These are phyloP conservation scores for Tyrannus savana DNA, from an alignment of 2,113 vertebrate species.

Conservation along the genomic window DNA sequence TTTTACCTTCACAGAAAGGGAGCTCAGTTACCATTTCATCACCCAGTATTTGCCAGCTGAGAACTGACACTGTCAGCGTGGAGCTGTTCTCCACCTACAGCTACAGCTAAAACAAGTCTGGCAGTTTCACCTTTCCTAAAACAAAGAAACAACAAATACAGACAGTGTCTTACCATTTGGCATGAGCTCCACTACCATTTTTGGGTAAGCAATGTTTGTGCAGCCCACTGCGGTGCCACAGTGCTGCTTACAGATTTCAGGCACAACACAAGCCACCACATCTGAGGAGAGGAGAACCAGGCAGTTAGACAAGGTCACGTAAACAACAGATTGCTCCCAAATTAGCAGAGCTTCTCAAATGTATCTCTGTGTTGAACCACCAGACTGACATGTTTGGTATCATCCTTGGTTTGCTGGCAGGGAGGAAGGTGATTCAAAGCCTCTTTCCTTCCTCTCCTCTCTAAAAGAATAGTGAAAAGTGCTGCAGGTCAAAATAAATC, in stretches of 20 bases:
- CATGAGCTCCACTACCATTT: slow-evolving; percentile 92
- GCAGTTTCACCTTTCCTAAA: not conserved
- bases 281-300: slow-evolving; percentile 73
- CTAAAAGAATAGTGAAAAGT: not conserved
- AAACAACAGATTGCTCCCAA: not conserved
- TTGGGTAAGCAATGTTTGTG: slow-evolving; percentile 91
- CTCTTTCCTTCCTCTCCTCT: not conserved
- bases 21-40: not conserved
- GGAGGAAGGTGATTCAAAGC: not conserved
- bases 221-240: slow-evolving; percentile 89
- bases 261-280: slow-evolving; percentile 85
- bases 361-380: not conserved
- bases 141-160: not conserved
- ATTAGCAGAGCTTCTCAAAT: not conserved
- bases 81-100: not conserved
- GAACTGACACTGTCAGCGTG: not conserved
- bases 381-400: not conserved
- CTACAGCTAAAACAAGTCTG: not conserved
- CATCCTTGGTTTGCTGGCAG: not conserved
- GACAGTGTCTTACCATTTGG: slow-evolving; percentile 81
- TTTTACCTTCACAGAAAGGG: not conserved
- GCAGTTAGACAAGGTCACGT: not conserved
- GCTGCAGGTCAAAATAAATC: not conserved
- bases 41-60: not conserved
- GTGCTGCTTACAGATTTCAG: slow-evolving; percentile 70